Percentiles rank a stretch among this genome's conserved stretches.
phyloP scores from a whole-genome alignment of 2,797 vertebrate genomes.

The Hemitrygon akajei region DNA sequence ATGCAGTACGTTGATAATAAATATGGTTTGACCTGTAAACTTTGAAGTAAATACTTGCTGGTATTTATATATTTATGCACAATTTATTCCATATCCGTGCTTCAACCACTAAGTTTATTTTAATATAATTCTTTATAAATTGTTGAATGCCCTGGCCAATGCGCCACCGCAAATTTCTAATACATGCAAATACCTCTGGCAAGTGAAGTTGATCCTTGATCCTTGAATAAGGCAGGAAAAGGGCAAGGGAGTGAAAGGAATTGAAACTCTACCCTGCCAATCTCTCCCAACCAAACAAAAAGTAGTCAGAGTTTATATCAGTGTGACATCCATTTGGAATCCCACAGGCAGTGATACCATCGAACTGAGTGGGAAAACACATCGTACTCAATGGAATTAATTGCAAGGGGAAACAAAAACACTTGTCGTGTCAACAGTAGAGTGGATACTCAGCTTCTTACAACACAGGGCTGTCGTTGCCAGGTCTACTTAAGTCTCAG shows the following conservation, averaged over 20 bases:
- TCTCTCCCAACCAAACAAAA: background rate
- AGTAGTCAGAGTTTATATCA: background rate
- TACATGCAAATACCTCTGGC: too few species aligned
- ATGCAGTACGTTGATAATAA: too few species aligned
- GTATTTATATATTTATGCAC: too few species aligned
- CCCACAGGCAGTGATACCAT: background rate
- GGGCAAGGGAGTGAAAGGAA: background rate
- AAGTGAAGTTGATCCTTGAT: too few species aligned
- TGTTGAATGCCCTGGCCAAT: too few species aligned
- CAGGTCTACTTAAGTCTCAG: background rate
- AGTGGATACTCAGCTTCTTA: background rate
- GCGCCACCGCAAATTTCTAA: too few species aligned
- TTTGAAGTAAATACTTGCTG: too few species aligned
- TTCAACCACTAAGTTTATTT: too few species aligned
- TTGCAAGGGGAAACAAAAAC: background rate
- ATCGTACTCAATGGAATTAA: background rate
- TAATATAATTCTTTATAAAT: too few species aligned
- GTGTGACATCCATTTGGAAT: background rate
- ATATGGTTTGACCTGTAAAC: too few species aligned
- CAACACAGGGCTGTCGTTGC: background rate
- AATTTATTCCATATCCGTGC: too few species aligned
- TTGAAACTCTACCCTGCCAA: background rate
- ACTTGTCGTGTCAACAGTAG: background rate
- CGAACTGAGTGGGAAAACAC: background rate
- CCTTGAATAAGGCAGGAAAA: background rate